Conservation (phyloP, 1,140 invertebrate species). For the Drosophila nigromelanica region DNA sequence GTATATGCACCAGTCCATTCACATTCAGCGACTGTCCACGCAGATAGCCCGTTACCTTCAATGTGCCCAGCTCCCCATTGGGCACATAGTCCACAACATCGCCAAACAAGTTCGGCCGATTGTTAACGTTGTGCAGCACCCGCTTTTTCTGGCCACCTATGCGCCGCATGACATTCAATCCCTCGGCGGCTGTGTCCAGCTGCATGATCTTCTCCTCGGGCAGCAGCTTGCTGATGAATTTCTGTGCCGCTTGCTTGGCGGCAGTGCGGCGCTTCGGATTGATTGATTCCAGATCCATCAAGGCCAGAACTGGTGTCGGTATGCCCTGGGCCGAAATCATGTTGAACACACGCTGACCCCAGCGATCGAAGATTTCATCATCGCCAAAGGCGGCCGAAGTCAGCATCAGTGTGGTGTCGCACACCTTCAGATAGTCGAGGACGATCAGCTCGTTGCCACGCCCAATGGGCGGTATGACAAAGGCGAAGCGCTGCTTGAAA, state of each 20-base stretch:
- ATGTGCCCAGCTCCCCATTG: conserved; percentile 87
- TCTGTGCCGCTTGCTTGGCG: conserved; percentile 90
- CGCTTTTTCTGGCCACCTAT: conserved; percentile 93
- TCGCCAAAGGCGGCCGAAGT: conserved; percentile 86
- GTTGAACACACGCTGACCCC: conserved; percentile 90
- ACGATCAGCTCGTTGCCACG: conserved; percentile 89
- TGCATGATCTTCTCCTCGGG: conserved; percentile 92
- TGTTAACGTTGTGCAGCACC: conserved; percentile 89
- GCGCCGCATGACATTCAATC: conserved; percentile 90
- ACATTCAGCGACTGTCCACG: conserved; percentile 92
- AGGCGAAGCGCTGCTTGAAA: conserved; percentile 93
- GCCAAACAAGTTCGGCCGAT: conserved; percentile 91
- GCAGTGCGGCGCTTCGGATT: conserved; percentile 90
- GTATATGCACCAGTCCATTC: conserved; percentile 94
- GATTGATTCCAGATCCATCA: conserved; percentile 90
- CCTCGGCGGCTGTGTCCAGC: conserved; percentile 91
- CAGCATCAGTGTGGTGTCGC: conserved; percentile 92
- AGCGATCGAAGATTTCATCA: conserved; percentile 88
- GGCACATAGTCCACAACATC: conserved; percentile 90
- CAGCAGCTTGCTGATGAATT: conserved; percentile 90
- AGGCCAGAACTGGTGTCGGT: conserved; percentile 90
- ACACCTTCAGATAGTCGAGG: conserved; percentile 93
- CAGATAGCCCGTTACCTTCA: conserved; percentile 94
- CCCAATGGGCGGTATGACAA: conserved; percentile 88
- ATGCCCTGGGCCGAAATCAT: conserved; percentile 92